phyloP scores from a whole-genome alignment of 2,888 invertebrate species.

The Sinotaia quadrata region DNA sequence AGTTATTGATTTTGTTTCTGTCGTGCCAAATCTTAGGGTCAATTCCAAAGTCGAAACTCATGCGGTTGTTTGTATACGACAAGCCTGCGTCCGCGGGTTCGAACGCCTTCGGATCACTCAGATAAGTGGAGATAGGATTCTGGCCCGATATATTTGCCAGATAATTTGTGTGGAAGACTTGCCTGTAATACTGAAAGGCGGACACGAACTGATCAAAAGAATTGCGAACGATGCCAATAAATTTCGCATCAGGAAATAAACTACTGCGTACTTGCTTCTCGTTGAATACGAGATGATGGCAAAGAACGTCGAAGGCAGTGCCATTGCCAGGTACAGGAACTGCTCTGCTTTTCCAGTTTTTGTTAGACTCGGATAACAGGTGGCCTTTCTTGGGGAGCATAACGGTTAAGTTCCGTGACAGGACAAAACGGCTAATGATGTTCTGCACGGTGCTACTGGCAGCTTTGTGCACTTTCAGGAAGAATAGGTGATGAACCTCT shows the following conservation, averaged over 20 bases:
- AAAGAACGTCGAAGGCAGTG: conserved; percentile 13
- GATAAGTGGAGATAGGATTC: conserved; percentile 19
- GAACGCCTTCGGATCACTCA: conserved; percentile 2
- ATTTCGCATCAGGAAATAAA: conserved; percentile 1
- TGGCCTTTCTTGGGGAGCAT: conserved; percentile 21
- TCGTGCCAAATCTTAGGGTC: background rate
- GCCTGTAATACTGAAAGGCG: conserved; percentile 18
- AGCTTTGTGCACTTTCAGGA: conserved; percentile 36
- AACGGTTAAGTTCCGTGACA: conserved; percentile 27
- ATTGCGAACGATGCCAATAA: conserved; percentile 19
- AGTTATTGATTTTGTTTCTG: background rate
- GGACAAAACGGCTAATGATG: conserved; percentile 28
- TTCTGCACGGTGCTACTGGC: conserved; percentile 30
- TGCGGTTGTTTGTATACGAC: conserved; percentile 24
- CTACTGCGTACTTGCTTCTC: background rate
- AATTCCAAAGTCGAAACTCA: conserved; percentile 30
- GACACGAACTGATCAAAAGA: conserved; percentile 24
- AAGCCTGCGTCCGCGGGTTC: too few species aligned
- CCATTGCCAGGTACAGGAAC: background rate
- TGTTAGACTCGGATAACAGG: background rate
- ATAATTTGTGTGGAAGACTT: background rate
- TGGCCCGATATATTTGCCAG: background rate
- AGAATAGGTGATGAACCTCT: conserved; percentile 17
- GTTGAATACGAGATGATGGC: conserved; percentile 26
- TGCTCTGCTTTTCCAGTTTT: background rate